phyloP scores from a whole-genome alignment of 2,797 vertebrate genomes.

The Peromyscus attwateri region DNA sequence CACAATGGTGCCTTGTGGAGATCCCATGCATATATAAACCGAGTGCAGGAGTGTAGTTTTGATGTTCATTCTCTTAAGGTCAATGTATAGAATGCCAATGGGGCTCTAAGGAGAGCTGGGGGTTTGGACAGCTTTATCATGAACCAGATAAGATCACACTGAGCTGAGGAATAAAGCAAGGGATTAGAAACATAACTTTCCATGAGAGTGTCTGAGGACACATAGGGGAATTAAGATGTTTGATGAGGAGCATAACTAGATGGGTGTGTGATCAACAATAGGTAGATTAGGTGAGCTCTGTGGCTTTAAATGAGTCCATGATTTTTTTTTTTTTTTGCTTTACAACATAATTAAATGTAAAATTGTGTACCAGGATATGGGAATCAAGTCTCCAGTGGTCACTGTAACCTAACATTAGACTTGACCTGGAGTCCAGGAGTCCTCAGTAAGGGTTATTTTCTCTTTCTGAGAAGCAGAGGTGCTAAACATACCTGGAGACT shows the following conservation, averaged over 20 bases:
- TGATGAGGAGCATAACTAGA: neutral
- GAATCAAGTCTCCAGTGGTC: neutral
- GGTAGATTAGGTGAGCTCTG: neutral
- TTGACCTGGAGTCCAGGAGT: neutral
- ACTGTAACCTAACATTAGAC: neutral
- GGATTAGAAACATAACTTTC: neutral
- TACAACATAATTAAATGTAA: neutral
- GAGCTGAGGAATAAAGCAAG: neutral
- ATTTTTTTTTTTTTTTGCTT: neutral
- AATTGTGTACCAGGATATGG: too few species aligned
- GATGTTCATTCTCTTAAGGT: neutral
- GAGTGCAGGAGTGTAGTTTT: neutral
- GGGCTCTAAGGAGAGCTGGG: neutral
- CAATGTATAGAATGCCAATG: neutral
- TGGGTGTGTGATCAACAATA: neutral
- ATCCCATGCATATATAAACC: neutral
- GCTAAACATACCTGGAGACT: neutral
- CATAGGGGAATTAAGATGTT: neutral
- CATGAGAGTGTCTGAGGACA: neutral
- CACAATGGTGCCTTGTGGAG: neutral
- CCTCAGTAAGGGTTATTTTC: neutral
- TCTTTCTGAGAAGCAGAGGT: accelerated
- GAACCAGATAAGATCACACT: neutral
- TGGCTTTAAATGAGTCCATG: neutral
- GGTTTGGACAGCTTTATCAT: neutral